Evolutionary conservation across 1,140 invertebrate genomes (phyloP).

Genomic region (Macrocentrus cingulum): DNA sequence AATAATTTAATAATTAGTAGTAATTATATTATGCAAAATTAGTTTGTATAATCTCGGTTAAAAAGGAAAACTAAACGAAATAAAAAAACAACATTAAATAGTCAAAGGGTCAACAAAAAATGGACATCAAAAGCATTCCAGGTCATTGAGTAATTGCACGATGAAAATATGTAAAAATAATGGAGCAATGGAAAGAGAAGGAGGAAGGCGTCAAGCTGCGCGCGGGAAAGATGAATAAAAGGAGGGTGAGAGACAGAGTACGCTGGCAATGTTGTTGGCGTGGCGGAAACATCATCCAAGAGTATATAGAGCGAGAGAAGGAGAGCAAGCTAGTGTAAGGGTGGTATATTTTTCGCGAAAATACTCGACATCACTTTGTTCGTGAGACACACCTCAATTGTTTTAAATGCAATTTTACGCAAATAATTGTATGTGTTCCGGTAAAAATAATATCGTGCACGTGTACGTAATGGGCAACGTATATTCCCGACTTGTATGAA

Average conservation of each 20-base stretch:
- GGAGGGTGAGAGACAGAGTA: slow-evolving; percentile 3
- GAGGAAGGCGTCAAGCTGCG: neutral
- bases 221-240: neutral
- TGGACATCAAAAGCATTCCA: slow-evolving; percentile 13
- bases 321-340: too few species aligned
- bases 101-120: slow-evolving; percentile 8
- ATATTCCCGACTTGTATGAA: too few species aligned
- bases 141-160: slow-evolving; percentile 18
- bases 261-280: too few species aligned
- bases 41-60: too few species aligned
- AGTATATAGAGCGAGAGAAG: neutral
- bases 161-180: slow-evolving; percentile 23
- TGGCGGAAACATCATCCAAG: too few species aligned
- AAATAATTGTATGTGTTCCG: neutral
- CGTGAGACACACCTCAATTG: slow-evolving; percentile 15
- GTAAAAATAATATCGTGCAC: too few species aligned
- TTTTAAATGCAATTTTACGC: neutral
- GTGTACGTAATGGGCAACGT: too few species aligned
- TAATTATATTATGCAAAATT: too few species aligned
- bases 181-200: slow-evolving; percentile 2
- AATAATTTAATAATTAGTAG: too few species aligned
- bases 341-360: slow-evolving; percentile 5
- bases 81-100: slow-evolving; percentile 2
- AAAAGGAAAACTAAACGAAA: neutral
- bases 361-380: slow-evolving; percentile 17